phyloP scores from a whole-genome alignment of 2,797 vertebrate genomes.

The Cyclura pinguis region DNA sequence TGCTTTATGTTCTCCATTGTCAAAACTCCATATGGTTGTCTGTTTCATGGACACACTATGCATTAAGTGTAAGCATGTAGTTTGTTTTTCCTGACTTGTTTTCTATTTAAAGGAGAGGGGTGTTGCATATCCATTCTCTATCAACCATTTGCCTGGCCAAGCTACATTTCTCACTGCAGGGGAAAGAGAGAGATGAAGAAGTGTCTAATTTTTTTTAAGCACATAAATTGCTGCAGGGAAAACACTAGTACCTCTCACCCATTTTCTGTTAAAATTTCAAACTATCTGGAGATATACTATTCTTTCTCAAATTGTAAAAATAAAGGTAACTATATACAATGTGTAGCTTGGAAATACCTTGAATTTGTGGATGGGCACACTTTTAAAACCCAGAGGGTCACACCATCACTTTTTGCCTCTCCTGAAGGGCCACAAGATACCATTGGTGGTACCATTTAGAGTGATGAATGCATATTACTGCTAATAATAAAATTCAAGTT shows the following conservation, averaged over 20 bases:
- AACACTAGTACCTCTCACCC: neutral
- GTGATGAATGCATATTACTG: too few species aligned
- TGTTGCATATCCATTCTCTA: neutral
- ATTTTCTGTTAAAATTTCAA: neutral
- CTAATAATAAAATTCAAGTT: too few species aligned
- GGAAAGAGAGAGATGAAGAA: neutral
- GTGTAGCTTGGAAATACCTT: too few species aligned
- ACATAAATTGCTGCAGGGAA: neutral
- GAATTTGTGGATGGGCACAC: too few species aligned
- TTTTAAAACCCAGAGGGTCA: too few species aligned
- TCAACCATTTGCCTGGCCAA: neutral
- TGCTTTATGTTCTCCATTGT: neutral
- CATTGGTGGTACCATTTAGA: too few species aligned
- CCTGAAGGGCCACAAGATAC: too few species aligned
- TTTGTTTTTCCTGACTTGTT: rapidly evolving
- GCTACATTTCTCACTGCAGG: neutral
- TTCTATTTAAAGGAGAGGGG: neutral
- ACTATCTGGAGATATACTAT: neutral
- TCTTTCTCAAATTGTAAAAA: too few species aligned
- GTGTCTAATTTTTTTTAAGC: neutral
- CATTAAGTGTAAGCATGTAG: neutral
- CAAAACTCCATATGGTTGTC: neutral
- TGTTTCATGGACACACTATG: rapidly evolving
- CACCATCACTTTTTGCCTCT: too few species aligned
- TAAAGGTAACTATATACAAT: too few species aligned